phyloP scores from a whole-genome alignment of 2,888 invertebrate genomes.

The Anodontia alba region DNA sequence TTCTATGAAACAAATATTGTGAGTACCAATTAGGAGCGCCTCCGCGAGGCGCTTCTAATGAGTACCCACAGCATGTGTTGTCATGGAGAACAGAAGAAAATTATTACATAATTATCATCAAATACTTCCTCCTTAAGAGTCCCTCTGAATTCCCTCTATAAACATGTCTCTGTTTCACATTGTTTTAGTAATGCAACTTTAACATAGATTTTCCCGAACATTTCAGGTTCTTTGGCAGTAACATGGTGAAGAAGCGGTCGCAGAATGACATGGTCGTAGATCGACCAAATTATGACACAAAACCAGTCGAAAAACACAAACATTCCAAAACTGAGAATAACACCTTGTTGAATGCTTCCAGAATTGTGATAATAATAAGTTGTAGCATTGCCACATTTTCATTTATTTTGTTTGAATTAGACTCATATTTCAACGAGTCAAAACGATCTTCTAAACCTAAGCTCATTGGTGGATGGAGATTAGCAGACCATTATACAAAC shows the following conservation, averaged over 20 bases:
- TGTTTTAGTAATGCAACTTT: too few species aligned
- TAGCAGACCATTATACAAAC: slow-evolving; percentile 58
- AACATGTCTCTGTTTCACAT: too few species aligned
- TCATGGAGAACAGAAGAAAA: too few species aligned
- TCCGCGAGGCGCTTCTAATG: too few species aligned
- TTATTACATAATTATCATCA: too few species aligned
- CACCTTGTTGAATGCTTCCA: background rate
- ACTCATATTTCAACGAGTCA: background rate
- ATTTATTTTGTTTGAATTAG: background rate
- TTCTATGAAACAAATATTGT: too few species aligned
- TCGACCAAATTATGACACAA: background rate
- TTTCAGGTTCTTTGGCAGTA: slow-evolving; percentile 13
- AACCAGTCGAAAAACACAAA: background rate
- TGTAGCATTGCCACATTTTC: background rate
- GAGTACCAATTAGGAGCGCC: too few species aligned
- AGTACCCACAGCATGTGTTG: too few species aligned
- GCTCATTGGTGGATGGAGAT: slow-evolving; percentile 67
- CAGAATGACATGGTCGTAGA: background rate
- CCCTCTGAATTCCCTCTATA: too few species aligned
- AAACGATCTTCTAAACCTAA: background rate
- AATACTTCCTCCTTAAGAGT: too few species aligned
- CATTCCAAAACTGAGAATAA: background rate
- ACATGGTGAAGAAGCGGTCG: background rate
- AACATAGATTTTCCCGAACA: too few species aligned
- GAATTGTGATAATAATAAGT: background rate